A percentile compares a stretch with the other conserved stretches of the same genome.
Conservation (phyloP, 2,113 vertebrate species). For the Anhinga rufa region DNA sequence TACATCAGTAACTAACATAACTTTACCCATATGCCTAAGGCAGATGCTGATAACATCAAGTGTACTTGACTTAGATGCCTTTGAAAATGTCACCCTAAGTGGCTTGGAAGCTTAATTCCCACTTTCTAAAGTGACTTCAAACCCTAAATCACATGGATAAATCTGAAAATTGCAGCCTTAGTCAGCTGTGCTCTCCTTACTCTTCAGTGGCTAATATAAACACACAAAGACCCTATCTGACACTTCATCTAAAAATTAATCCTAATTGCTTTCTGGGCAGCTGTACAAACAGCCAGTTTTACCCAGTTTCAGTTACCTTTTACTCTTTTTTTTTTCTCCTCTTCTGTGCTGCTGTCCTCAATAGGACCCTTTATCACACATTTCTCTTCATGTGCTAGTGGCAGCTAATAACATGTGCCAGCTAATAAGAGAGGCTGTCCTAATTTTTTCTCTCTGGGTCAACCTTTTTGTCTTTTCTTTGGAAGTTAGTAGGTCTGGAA, state of each 20-base stretch:
- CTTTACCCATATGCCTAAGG: neutral
- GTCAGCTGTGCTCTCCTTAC: neutral
- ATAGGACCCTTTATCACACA: neutral
- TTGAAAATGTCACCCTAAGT: neutral
- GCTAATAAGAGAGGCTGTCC: neutral
- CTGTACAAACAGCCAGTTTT: conserved; percentile 26
- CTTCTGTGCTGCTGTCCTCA: neutral
- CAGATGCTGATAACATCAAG: neutral
- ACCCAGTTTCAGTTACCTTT: neutral
- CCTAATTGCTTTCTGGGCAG: conserved; percentile 26
- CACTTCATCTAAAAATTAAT: conserved; percentile 39
- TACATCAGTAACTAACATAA: neutral
- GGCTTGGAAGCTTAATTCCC: neutral
- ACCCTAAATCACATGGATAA: neutral
- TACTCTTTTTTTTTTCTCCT: neutral
- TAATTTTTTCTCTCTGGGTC: neutral
- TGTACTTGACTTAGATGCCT: neutral
- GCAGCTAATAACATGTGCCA: neutral
- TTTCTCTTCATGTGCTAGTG: neutral
- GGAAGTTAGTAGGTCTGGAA: neutral
- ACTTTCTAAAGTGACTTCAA: neutral
- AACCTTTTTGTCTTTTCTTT: neutral
- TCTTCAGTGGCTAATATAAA: conserved; percentile 15
- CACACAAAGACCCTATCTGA: neutral
- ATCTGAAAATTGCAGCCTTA: neutral